A percentile compares a stretch with the other conserved stretches of the same genome.
Evolutionary conservation across 2,888 invertebrate genomes (phyloP).

Genomic region (Lobophora halterata): DNA sequence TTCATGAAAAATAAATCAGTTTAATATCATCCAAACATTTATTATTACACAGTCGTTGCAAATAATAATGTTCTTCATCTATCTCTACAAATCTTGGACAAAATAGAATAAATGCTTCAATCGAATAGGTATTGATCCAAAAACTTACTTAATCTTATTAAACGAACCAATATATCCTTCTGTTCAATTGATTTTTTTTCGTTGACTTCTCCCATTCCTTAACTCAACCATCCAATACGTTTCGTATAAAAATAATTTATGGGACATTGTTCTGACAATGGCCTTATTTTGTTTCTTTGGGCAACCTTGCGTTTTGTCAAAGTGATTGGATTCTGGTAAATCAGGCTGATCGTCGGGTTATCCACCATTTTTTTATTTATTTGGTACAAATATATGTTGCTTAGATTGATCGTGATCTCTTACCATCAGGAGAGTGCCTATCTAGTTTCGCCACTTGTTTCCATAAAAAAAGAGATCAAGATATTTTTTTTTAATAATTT

Average conservation of each 20-base stretch:
- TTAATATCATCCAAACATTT: too few relatives aligned
- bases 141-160: conserved; percentile 18
- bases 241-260: conserved; percentile 33
- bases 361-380: background rate
- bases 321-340: conserved; percentile 18
- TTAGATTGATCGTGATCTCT: too few relatives aligned
- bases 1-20: too few relatives aligned
- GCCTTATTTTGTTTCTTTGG: conserved; percentile 25
- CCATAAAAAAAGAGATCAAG: too few relatives aligned
- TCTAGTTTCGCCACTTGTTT: too few relatives aligned
- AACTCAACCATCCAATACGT: conserved; percentile 21
- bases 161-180: conserved; percentile 24
- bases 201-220: conserved; percentile 14
- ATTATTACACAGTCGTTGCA: too few relatives aligned
- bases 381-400: too few relatives aligned
- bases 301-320: conserved; percentile 17
- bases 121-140: conserved; percentile 9
- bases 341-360: conserved; percentile 2
- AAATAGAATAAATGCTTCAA: too few relatives aligned
- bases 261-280: conserved; percentile 28
- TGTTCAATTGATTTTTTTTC: conserved; percentile 26
- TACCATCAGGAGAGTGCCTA: too few relatives aligned
- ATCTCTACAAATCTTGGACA: too few relatives aligned
- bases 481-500: too few relatives aligned
- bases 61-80: too few relatives aligned